phyloP scores from a whole-genome alignment of 2,888 invertebrate species.

The Hyppa rectilinea region DNA sequence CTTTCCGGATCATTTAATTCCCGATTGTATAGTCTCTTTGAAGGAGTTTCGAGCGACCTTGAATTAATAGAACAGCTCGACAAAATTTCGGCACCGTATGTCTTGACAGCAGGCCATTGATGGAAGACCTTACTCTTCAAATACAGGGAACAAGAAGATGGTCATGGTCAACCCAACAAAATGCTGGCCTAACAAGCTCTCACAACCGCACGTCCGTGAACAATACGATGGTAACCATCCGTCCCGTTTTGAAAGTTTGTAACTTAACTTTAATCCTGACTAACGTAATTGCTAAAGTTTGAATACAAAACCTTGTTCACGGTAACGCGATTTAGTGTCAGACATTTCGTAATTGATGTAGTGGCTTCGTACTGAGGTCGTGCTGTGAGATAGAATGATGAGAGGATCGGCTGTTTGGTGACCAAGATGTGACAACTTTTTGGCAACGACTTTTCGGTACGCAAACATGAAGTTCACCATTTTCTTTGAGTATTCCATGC shows the following conservation, averaged over 20 bases:
- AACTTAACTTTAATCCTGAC: conserved; percentile 87
- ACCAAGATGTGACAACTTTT: not conserved
- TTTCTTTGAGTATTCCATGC: too few relatives aligned
- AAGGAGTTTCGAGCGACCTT: too few relatives aligned
- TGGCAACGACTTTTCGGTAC: not conserved
- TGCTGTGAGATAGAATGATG: conserved; percentile 16
- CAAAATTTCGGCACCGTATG: too few relatives aligned
- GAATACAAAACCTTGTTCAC: conserved; percentile 87
- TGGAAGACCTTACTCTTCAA: too few relatives aligned
- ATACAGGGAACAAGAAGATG: too few relatives aligned
- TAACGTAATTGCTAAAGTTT: conserved; percentile 89
- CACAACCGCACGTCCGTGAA: conserved; percentile 49
- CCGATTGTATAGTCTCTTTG: too few relatives aligned
- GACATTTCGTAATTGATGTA: conserved; percentile 84
- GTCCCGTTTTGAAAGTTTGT: conserved; percentile 86
- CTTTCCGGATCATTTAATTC: too few relatives aligned
- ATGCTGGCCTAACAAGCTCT: conserved; percentile 34
- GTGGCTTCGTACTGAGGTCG: conserved; percentile 65
- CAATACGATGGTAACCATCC: conserved; percentile 76
- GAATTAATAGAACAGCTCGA: too few relatives aligned
- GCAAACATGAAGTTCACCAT: not conserved
- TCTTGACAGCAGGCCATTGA: too few relatives aligned
- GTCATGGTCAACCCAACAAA: conserved; percentile 15
- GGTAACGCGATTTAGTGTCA: conserved; percentile 84
- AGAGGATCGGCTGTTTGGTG: not conserved